Percentiles rank a stretch among this genome's conserved stretches.
Conservation (phyloP, 2,113 vertebrate genomes). For the Anoplopoma fimbria region DNA sequence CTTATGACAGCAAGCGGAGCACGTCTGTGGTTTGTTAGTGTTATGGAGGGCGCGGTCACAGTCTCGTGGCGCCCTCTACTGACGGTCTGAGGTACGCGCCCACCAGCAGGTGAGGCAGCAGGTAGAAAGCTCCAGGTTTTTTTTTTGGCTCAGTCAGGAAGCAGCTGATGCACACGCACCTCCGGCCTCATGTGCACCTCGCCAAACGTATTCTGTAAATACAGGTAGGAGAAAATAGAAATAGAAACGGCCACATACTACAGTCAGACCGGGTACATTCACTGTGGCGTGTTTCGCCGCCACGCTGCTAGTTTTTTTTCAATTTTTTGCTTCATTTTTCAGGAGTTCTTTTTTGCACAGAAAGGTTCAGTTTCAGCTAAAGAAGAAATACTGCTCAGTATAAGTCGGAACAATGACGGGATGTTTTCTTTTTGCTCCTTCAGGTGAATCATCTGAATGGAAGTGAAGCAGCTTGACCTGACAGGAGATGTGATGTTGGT, state of each 20-base stretch:
- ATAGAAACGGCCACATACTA: background rate
- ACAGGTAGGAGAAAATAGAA: background rate
- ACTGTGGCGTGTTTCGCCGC: slow-evolving; percentile 4
- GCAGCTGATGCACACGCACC: background rate
- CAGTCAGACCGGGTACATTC: slow-evolving; percentile 57
- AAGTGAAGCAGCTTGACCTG: background rate
- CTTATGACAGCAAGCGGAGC: background rate
- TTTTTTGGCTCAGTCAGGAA: slow-evolving; percentile 51
- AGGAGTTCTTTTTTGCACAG: background rate
- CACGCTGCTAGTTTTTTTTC: background rate
- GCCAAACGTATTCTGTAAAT: background rate
- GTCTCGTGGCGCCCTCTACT: too few relatives aligned
- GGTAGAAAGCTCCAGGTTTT: slow-evolving; percentile 17
- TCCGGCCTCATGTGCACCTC: background rate
- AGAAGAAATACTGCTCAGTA: slow-evolving; percentile 4
- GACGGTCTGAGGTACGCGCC: slow-evolving; percentile 37
- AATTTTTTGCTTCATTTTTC: slow-evolving; percentile 42
- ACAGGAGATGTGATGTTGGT: background rate
- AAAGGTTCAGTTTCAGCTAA: background rate
- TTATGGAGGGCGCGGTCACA: too few relatives aligned
- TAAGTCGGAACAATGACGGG: background rate
- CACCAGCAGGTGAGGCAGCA: background rate
- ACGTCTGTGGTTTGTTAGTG: too few relatives aligned
- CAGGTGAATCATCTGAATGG: too few relatives aligned
- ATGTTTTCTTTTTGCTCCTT: background rate